These are phyloP conservation scores for Mystacides longicornis DNA, from an alignment of 2,888 invertebrate genomes.

Conservation along the genomic window DNA sequence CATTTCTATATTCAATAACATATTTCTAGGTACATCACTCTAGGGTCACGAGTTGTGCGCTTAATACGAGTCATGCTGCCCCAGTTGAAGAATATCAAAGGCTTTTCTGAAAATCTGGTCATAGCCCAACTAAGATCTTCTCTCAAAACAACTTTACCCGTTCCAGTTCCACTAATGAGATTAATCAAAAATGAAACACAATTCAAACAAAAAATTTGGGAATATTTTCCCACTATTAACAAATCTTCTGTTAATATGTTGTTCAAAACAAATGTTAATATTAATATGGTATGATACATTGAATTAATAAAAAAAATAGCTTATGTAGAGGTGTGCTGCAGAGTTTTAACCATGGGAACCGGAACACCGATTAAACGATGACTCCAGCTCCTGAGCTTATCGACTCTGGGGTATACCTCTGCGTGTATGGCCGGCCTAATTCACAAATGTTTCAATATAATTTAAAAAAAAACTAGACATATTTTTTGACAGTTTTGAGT, in stretches of 20 bases:
- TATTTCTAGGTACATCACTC: slow-evolving; percentile 17
- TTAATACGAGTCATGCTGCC: slow-evolving; percentile 18
- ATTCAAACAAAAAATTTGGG: slow-evolving; percentile 8
- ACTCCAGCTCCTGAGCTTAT: too few species aligned
- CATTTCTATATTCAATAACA: too few species aligned
- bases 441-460: too few species aligned
- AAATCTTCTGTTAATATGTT: slow-evolving; percentile 28
- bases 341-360: too few species aligned
- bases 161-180: slow-evolving; percentile 7
- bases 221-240: not conserved
- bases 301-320: too few species aligned
- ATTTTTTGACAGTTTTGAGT: too few species aligned
- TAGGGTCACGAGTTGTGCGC: slow-evolving; percentile 22
- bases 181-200: slow-evolving; percentile 14
- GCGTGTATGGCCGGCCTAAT: too few species aligned
- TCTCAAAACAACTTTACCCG: slow-evolving; percentile 11
- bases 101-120: slow-evolving; percentile 14
- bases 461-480: too few species aligned
- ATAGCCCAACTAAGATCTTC: slow-evolving; percentile 8
- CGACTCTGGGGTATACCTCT: too few species aligned
- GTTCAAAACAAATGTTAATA: slow-evolving; percentile 32
- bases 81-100: slow-evolving; percentile 17
- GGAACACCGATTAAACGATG: too few species aligned
- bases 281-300: slow-evolving; percentile 33
- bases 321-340: too few species aligned